Percentiles rank a stretch among this genome's conserved stretches.
Evolutionary conservation across 2,797 vertebrate genomes (phyloP).

Genomic region (Tokudaia muenninki): DNA sequence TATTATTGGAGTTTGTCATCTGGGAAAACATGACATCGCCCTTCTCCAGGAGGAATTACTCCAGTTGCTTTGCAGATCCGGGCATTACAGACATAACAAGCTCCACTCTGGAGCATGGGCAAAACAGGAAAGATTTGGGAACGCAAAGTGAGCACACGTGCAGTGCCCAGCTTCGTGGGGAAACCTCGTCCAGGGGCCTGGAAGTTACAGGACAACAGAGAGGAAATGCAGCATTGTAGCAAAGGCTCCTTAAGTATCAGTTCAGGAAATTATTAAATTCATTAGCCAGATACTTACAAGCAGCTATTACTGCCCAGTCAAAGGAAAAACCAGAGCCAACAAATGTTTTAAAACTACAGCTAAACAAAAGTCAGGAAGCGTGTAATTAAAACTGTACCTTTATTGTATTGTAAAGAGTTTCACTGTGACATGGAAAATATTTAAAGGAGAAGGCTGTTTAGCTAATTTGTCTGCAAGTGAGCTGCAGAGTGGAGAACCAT

Average conservation of each 20-base stretch:
- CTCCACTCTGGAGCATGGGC: not conserved
- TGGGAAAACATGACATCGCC: constrained; percentile 50
- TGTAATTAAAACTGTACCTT: constrained; percentile 91
- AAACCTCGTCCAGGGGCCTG: not conserved
- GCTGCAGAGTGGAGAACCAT: constrained; percentile 86
- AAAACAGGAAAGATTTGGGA: not conserved
- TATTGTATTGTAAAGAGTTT: constrained; percentile 90
- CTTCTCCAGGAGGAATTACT: constrained; percentile 51
- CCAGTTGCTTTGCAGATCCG: constrained; percentile 53
- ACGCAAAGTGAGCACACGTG: not conserved
- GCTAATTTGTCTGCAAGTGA: constrained; percentile 89
- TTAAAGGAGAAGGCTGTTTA: constrained; percentile 89
- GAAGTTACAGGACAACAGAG: constrained; percentile 54
- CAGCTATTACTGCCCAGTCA: constrained; percentile 81
- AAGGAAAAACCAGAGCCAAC: constrained; percentile 74
- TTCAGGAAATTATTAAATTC: constrained; percentile 84
- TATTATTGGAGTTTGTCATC: constrained; percentile 48
- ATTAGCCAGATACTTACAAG: constrained; percentile 83
- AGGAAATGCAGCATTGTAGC: constrained; percentile 78
- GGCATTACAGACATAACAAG: not conserved
- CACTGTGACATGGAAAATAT: constrained; percentile 90
- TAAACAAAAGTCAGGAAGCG: constrained; percentile 91
- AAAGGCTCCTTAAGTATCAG: constrained; percentile 84
- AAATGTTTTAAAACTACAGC: constrained; percentile 87
- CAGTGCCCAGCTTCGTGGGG: not conserved